Evolutionary conservation across 2,888 invertebrate species (phyloP).

Genomic region (Dryobota labecula): DNA sequence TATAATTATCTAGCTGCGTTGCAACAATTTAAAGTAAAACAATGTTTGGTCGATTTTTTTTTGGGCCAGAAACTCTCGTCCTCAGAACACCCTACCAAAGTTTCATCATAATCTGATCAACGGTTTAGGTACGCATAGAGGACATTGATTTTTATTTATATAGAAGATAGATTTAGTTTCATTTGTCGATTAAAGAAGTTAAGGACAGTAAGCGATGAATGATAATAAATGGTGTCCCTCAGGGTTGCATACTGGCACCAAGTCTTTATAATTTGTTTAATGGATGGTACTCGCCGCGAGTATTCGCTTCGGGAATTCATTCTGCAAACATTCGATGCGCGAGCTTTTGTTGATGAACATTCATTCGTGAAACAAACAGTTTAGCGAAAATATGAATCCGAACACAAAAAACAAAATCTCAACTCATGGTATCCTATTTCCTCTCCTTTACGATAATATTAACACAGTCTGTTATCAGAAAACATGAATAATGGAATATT

Average conservation of each 20-base stretch:
- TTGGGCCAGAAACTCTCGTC: no score
- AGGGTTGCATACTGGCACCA: neutral
- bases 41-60: no score
- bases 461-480: conserved; percentile 8
- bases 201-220: no score
- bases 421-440: neutral
- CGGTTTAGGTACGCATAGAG: no score
- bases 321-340: neutral
- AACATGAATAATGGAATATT: conserved; percentile 22
- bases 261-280: conserved; percentile 1
- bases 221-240: neutral
- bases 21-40: no score
- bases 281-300: neutral
- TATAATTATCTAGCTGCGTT: no score
- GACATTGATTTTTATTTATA: no score
- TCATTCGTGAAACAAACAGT: neutral
- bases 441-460: neutral
- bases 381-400: neutral
- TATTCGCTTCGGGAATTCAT: neutral
- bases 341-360: no score
- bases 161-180: no score
- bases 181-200: no score
- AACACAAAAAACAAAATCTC: conserved; percentile 1
- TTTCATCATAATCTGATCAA: no score
- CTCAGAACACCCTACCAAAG: no score